A percentile compares a stretch with the other conserved stretches of the same genome.
Evolutionary conservation across 2,113 vertebrate genomes (phyloP).

Genomic region (Macrotis lagotis): DNA sequence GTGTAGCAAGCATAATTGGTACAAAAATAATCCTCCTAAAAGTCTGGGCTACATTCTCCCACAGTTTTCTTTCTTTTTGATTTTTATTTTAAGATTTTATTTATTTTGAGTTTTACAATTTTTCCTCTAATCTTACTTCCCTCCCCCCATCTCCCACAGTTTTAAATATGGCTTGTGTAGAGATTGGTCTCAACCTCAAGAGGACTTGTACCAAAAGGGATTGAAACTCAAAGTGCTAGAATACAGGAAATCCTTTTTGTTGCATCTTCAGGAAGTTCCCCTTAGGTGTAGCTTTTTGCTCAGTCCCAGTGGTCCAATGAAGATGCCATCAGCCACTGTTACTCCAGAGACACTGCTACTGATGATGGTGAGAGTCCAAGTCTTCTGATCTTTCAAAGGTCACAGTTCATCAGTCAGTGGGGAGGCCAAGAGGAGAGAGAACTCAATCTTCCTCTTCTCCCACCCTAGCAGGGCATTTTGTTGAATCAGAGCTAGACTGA

Average conservation of each 20-base stretch:
- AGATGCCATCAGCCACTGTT: not conserved
- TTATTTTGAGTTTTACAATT: too few relatives aligned
- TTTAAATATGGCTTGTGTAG: not conserved
- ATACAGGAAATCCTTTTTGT: not conserved
- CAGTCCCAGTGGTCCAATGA: not conserved
- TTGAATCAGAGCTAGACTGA: not conserved
- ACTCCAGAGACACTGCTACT: not conserved
- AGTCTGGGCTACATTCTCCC: not conserved
- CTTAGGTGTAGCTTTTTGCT: not conserved
- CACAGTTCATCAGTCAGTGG: not conserved
- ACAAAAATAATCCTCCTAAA: too few relatives aligned
- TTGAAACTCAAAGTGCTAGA: not conserved
- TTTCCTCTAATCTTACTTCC: too few relatives aligned
- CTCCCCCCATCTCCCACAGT: not conserved
- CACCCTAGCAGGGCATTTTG: not conserved
- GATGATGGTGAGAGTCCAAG: not conserved
- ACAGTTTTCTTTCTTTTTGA: too few relatives aligned
- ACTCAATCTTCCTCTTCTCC: not conserved
- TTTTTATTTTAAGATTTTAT: too few relatives aligned
- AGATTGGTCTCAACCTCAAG: not conserved
- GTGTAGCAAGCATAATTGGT: not conserved
- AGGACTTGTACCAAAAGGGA: not conserved
- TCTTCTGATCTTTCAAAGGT: not conserved
- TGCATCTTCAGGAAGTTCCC: not conserved
- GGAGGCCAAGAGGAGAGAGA: not conserved